Evolutionary conservation across 2,888 invertebrate genomes (phyloP), one percentile per base, ranked within the genome.

Genomic region (Choristoneura rosaceana): DNA sequence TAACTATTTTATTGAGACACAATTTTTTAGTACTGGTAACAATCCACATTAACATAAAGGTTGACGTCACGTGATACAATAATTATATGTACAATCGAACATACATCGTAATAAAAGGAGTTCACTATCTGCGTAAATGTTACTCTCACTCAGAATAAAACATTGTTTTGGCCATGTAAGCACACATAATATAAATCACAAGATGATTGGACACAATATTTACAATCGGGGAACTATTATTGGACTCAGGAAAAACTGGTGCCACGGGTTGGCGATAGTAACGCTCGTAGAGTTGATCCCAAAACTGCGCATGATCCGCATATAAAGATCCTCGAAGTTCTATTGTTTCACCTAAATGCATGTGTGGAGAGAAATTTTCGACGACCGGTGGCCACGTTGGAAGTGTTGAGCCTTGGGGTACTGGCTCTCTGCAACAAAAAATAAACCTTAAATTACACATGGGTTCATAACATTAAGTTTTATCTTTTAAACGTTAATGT

Each of bases 171-270:
- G 7, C 47, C n/a, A 47, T n/a, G 14, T 1, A n/a, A 47, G 5
- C 47, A 47, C n/a, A 47, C 4, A 47, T 0, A n/a, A 47, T n/a
- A 47, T n/a, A 3, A 47, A 47, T 47, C n/a, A 47, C 14, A 47
- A 47, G 14, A 47, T 47, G n/a, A 47, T n/a, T 47, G 4, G n/a
- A n/a, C n/a, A 7, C 4, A 5, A n/a, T n/a, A n/a, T 1, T 34
- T 34, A 5, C 34, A 34, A 34, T 5, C 34, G 34, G 2, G 47
- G 47, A 47, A 47, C 47, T n/a, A n/a, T n/a, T 12, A n/a, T 52
- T 52, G 8, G 79, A 77, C 64, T 58, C 17, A 38, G 58, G 58
- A 67, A 71, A 50, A 52, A 41, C 15, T 25, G 60, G 66, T 52
- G 66, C 45, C 12, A 52, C 55, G 4, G 71, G 69, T 0, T 61